Evolutionary conservation across 2,888 invertebrate genomes (phyloP), one percentile per base, ranked within the genome.

Genomic region (Orthonevra nobilis): DNA sequence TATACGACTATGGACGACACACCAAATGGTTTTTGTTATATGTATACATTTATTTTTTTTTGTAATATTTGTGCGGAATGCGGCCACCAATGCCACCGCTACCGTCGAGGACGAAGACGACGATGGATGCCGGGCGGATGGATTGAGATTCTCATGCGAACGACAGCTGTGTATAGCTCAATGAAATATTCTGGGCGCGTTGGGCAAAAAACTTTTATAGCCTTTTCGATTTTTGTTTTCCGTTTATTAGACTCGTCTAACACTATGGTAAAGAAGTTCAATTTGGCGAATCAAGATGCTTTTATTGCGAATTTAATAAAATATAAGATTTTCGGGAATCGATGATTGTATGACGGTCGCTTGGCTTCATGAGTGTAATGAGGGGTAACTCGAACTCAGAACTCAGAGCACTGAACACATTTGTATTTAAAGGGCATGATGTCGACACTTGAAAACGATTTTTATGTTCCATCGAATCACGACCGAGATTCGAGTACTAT

Each of bases 281-380:
- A 77, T 77, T 77, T 77, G 54, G 58, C 77, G 77, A 77, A 77
- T 77, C 77, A 77, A 77, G 77, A 77, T 64, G 60, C 58, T 77
- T 77, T 77, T 77, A 77, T 77, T 77, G 72, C 72, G 64, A 77
- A 72, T 77, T 77, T 77, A 77, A 77, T 77, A 77, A 77, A 60
- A 77, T 72, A 77, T 72, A 77, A 72, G 77, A 77, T 77, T 72
- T 77, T 50, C 28, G 30, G 15, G n/a, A 36, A 40, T 26, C 77
- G 77, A 77, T 70, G 70, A 70, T 64, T 58, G 56, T 17, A 58
- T 42, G 52, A 42, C 32, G 48, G 30, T 54, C 26, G 58, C 52
- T 26, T 9, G 12, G 12, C 38, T 54, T 61, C 50, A 64, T 52
- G 72, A 72, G 72, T 54, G 77, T 72, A 60, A 72, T 77, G 77